Evolutionary conservation across 35 echinoderm and acorn worm species (phyloP), one percentile per base, ranked within the genome.

Genomic region (Stichopus chloronotus): DNA sequence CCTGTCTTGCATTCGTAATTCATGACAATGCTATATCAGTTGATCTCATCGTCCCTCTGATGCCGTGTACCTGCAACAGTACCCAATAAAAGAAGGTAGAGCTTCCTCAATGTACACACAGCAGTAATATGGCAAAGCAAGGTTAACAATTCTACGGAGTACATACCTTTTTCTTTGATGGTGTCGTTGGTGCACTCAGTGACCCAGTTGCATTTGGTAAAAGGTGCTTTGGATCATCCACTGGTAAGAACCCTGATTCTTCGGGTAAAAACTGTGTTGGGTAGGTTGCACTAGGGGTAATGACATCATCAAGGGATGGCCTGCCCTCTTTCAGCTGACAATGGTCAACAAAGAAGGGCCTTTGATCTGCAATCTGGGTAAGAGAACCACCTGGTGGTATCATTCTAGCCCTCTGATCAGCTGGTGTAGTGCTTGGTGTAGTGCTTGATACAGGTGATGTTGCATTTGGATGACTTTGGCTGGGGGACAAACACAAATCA

Each of bases 81-180:
- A n/a, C n/a, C n/a, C n/a, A n/a, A n/a, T n/a, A n/a, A n/a, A n/a
- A n/a, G n/a, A n/a, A n/a, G n/a, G n/a, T n/a, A n/a, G n/a, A n/a
- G n/a, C n/a, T n/a, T n/a, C n/a, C n/a, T n/a, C n/a, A n/a, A n/a
- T n/a, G n/a, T n/a, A n/a, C n/a, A n/a, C n/a, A n/a, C n/a, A n/a
- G n/a, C n/a, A n/a, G n/a, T n/a, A n/a, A n/a, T n/a, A n/a, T n/a
- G n/a, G n/a, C n/a, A n/a, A n/a, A n/a, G n/a, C n/a, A n/a, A n/a
- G n/a, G n/a, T n/a, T n/a, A n/a, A n/a, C n/a, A n/a, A n/a, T n/a
- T n/a, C n/a, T n/a, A n/a, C n/a, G n/a, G 30, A 43, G 30, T 43
- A 87, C 92, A 13, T 84, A 93, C 92, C 84, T 88, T 93, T 57
- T 93, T 93, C 57, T 93, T 93, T 4, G 72, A 76, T 87, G 92